Percentiles rank a stretch among this genome's conserved stretches.
phyloP scores from a whole-genome alignment of 1,140 invertebrate species.

The Cataglyphis hispanica region DNA sequence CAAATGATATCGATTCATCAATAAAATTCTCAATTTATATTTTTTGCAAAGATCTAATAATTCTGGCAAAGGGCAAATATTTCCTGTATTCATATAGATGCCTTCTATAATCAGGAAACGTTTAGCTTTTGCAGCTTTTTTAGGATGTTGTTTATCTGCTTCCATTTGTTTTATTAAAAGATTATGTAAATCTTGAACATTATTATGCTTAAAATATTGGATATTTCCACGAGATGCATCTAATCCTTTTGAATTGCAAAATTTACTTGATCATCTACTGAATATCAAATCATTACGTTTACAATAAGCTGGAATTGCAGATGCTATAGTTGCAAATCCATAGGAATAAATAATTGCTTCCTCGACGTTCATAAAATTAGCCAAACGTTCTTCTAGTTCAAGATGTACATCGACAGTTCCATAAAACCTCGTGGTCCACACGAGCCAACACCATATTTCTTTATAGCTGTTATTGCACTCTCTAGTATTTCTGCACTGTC shows the following conservation, averaged over 20 bases:
- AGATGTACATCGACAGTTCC: constrained; percentile 99
- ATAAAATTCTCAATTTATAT: constrained; percentile 96
- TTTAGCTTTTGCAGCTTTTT: constrained; percentile 91
- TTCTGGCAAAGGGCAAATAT: constrained; percentile 95
- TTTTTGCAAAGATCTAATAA: constrained; percentile 94
- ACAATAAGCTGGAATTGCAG: constrained; percentile 98
- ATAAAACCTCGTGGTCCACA: constrained; percentile 99
- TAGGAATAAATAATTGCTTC: constrained; percentile 99
- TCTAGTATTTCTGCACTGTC: constrained; percentile 90
- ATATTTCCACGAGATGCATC: constrained; percentile 95
- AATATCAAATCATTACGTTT: constrained; percentile 97
- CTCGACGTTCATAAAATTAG: constrained; percentile 96
- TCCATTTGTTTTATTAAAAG: constrained; percentile 91
- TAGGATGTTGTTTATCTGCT: constrained; percentile 90
- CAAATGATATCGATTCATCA: constrained; percentile 98
- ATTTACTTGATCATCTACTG: constrained; percentile 95
- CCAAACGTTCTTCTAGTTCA: constrained; percentile 95
- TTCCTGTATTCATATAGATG: constrained; percentile 96
- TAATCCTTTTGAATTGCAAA: constrained; percentile 98
- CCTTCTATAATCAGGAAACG: constrained; percentile 97
- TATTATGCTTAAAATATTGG: constrained; percentile 97
- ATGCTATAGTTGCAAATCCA: constrained; percentile 98
- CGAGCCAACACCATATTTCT: constrained; percentile 98
- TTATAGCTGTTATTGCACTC: constrained; percentile 90
- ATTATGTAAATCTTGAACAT: constrained; percentile 93